These are phyloP conservation scores for Samia ricini DNA, from an alignment of 1,140 invertebrate genomes.

Conservation along the genomic window DNA sequence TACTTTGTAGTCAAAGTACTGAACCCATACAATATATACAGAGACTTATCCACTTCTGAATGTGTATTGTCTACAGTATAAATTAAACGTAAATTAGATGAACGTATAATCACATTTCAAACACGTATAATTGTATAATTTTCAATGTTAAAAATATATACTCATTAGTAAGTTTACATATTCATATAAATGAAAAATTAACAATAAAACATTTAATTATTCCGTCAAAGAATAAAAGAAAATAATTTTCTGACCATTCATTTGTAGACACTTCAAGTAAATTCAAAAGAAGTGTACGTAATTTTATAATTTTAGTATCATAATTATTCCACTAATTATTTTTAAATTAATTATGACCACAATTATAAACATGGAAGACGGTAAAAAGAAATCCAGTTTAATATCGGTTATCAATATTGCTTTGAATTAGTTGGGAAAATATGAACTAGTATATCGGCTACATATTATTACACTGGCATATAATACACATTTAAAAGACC, in stretches of 20 bases:
- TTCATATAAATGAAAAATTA: not conserved
- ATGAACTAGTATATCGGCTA: not conserved
- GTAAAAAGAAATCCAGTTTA: too few species aligned
- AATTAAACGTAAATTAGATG: too few species aligned
- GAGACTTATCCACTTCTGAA: too few species aligned
- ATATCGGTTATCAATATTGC: too few species aligned
- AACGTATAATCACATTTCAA: too few species aligned
- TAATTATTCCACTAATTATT: not conserved
- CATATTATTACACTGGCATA: too few species aligned
- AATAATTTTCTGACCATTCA: not conserved
- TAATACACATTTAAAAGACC: constrained; percentile 6
- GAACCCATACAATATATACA: too few species aligned
- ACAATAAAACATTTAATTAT: not conserved
- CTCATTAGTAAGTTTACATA: not conserved
- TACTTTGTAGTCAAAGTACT: too few species aligned
- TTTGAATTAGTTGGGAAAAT: not conserved
- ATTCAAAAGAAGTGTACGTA: not conserved
- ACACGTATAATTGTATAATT: too few species aligned
- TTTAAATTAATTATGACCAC: too few species aligned
- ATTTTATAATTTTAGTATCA: not conserved
- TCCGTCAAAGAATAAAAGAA: not conserved
- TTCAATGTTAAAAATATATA: not conserved
- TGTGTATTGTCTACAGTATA: too few species aligned
- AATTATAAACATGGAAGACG: too few species aligned
- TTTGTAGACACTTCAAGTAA: not conserved